Conservation (phyloP, 2,888 invertebrate genomes). For the Stenichneumon culpator region DNA sequence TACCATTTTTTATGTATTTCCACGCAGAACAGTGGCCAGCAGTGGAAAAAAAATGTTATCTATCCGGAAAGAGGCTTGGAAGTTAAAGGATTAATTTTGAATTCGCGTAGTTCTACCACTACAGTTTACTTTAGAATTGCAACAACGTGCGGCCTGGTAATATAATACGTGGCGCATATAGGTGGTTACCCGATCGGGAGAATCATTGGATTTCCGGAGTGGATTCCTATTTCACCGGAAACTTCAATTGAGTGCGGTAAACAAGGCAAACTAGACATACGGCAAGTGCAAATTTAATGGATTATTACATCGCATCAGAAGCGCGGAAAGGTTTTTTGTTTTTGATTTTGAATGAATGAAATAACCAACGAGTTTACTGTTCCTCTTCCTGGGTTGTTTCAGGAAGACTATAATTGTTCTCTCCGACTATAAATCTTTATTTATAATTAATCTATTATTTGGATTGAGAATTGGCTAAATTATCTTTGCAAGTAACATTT, state of each 20-base stretch:
- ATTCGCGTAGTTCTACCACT: not conserved
- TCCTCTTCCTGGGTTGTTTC: not conserved
- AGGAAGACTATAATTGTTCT: no score
- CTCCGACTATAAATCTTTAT: not conserved
- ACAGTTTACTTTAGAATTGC: conserved; percentile 8
- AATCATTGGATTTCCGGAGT: conserved; percentile 30
- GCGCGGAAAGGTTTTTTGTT: not conserved
- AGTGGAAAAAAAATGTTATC: not conserved
- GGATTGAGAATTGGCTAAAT: not conserved
- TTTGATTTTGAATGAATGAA: not conserved
- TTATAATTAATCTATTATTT: not conserved
- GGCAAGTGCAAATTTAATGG: conserved; percentile 14
- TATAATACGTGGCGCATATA: not conserved
- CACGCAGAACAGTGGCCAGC: no score
- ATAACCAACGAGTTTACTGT: not conserved
- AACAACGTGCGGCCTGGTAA: not conserved
- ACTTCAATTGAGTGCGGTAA: conserved; percentile 29
- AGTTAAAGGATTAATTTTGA: not conserved
- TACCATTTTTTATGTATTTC: no score
- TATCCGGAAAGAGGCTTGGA: not conserved
- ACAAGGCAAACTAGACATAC: conserved; percentile 15
- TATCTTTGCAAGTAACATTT: not conserved
- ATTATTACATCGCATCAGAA: not conserved
- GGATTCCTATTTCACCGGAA: conserved; percentile 16
- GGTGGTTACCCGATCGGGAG: not conserved